Base-by-base conservation (phyloP, 1,140 invertebrate genomes). In the Drosophila jambulina region DNA sequence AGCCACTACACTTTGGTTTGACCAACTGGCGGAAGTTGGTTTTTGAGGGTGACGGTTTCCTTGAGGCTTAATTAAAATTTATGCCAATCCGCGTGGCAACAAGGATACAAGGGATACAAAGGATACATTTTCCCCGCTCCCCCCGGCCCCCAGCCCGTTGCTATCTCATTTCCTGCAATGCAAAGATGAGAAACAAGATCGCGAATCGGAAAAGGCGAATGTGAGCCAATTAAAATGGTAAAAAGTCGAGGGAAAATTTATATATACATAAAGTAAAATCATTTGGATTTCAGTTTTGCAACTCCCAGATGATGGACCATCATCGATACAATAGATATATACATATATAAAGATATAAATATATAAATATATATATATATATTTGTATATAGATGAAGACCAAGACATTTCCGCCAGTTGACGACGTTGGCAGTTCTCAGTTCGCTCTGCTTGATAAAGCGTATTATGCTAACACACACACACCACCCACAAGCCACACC, bases 401-500 rank as follows among this genome's bases (percentile, higher is more conserved):
- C 65, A 48, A 56, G 54, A 76, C 75, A 77, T 77, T 77, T 77
- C 72, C 75, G 75, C 64, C 58, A 58, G 74, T 78, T 78, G 74
- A 78, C 64, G 63, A 78, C 38, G 56, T 43, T 54, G 54, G 61
- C 46, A 60, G 62, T 43, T 59, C 51, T 57, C 43, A n/a, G 51
- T 64, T 76, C 12, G 3, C 29, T 46, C 9, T 67, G 62, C 68
- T 85, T 81, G 78, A 82, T 82, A 74, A 60, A 86, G 68, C 78
- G 74, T 70, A 78, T 86, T 82, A 86, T 82, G 82, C 78, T 72
- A 85, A 78, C 81, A 68, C 40, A 34, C 49, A 25, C 34, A 34
- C 49, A 23, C 38, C 12, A 49, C 15, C 40, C 57, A 19, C 36
- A 51, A 25, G 19, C 29, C 27, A 19, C n/a, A 27, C 40, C n/a